Percentiles rank a stretch among this genome's conserved stretches.
phyloP scores from a whole-genome alignment of 2,113 vertebrate species.

The Cyprinodon variegatus region DNA sequence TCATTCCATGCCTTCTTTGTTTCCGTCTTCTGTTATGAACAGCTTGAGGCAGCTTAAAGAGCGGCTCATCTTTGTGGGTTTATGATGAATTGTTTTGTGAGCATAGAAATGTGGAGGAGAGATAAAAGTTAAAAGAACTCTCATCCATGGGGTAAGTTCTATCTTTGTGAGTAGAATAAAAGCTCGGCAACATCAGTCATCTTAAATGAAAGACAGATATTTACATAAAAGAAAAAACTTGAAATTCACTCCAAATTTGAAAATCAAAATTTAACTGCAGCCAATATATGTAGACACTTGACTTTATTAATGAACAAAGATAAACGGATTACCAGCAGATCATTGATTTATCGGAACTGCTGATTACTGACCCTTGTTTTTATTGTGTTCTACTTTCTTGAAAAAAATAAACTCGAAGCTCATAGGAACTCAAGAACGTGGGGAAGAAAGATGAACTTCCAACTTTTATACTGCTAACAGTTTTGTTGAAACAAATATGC shows the following conservation, averaged over 20 bases:
- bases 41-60: not conserved
- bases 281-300: not conserved
- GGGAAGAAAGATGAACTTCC: conserved; percentile 38
- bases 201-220: not conserved
- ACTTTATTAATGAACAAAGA: not conserved
- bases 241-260: not conserved
- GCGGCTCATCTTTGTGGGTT: not conserved
- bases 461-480: conserved; percentile 32
- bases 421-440: conserved; percentile 33
- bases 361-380: not conserved
- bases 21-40: not conserved
- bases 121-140: not conserved
- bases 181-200: not conserved
- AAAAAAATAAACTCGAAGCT: conserved; percentile 14
- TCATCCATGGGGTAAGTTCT: not conserved
- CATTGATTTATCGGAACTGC: not conserved
- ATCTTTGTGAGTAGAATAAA: not conserved
- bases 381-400: not conserved
- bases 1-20: not conserved
- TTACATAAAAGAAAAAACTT: not conserved
- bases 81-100: not conserved
- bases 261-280: no score
- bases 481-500: not conserved
- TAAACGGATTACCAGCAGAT: not conserved
- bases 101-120: not conserved